Base-by-base conservation (phyloP, 2,797 vertebrate species). In the Acrossocheilus wenchowensis region DNA sequence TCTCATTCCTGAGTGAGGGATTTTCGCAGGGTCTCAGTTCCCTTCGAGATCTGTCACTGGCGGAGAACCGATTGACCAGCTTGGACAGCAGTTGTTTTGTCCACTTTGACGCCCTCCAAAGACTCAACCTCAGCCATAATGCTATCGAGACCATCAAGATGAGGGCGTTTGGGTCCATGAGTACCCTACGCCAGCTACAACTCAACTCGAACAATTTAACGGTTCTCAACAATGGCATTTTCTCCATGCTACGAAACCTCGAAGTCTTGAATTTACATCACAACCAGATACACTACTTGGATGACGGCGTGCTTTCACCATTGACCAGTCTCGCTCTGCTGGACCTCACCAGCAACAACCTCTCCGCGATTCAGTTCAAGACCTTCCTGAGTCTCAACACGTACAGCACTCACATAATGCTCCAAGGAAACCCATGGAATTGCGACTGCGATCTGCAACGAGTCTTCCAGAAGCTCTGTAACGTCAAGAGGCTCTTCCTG, bases 361-460 rank as follows among this genome's bases (percentile, higher is more conserved):
- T 96, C 75, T 91, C 90, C 50, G 90, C 90, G 1, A 41, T 96
- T 19, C 79, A 90, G 86, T 97, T 96, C 91, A 96, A 96, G 90
- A 94, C 95, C 0, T 95, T 97, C 89, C 91, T 95, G 77, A 93
- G 89, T 90, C 92, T 97, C 78, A 94, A 95, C 85, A 93, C 95
- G 5, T 93, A 94, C 89, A 95, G 95, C 92, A 96, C 95, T 1
- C 95, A 96, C 82, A 93, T 97, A 71, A 92, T 95, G 88, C 92
- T 97, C 82, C 90, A 90, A 54, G 90, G 92, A 3, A 97, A 97
- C 88, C 94, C 94, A 0, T 97, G 96, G 96, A 90, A 92, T 81
- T 97, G 96, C 14, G 95, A 97, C 87, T 97, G 96, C 14, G 96
- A 97, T 88, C 93, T 96, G 80, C 96, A 97, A 89, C 92, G 96